These are phyloP conservation scores for Gallinago jamesoni DNA, from an alignment of 2,113 vertebrate species.

Conservation along the genomic window DNA sequence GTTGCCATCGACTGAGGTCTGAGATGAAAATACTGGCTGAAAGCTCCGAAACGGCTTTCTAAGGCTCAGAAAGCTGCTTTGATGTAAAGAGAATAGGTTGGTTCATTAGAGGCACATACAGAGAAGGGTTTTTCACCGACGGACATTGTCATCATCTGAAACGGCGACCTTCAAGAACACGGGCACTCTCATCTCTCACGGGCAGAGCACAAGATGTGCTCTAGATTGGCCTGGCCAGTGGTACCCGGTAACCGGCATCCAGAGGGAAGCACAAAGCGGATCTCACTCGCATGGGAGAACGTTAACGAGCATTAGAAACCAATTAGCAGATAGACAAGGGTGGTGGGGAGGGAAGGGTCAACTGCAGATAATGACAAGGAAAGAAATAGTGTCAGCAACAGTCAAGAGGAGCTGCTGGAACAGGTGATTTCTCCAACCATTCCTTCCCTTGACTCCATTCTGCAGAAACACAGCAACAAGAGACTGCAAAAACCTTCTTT, in stretches of 20 bases:
- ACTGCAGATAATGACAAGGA: neutral
- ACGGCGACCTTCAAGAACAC: neutral
- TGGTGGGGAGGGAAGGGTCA: neutral
- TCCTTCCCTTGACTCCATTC: neutral
- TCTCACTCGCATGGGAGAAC: neutral
- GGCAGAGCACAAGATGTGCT: neutral
- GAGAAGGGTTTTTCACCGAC: neutral
- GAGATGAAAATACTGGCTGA: neutral
- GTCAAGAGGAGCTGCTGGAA: neutral
- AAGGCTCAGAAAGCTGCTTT: conserved; percentile 37
- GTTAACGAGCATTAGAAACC: neutral
- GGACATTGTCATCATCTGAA: neutral
- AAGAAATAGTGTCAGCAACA: neutral
- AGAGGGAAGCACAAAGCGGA: neutral
- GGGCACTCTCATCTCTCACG: neutral
- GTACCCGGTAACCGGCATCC: fast-evolving
- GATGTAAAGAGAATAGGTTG: neutral
- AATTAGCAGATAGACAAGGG: neutral
- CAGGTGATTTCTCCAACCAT: neutral
- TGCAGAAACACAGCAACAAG: neutral
- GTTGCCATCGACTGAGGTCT: neutral
- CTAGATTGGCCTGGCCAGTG: neutral
- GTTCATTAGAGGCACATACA: neutral
- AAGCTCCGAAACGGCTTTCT: neutral
- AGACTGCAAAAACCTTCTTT: neutral